A percentile compares a stretch with the other conserved stretches of the same genome.
These are phyloP conservation scores for Catalaphyllia jardinei DNA, from an alignment of 64 coral and sea anemone genomes.

Conservation along the genomic window DNA sequence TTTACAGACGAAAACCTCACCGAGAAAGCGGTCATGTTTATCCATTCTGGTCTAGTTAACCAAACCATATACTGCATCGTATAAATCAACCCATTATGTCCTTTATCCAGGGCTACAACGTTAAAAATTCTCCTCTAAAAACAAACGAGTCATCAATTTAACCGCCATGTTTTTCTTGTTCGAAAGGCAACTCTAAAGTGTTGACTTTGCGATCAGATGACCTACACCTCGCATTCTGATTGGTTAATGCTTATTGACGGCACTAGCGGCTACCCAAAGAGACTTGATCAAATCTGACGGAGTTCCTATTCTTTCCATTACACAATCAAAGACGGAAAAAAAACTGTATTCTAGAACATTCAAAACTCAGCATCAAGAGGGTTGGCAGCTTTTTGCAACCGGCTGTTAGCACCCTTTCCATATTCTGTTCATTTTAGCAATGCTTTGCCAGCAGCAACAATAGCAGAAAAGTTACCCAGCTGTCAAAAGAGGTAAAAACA, in stretches of 20 bases:
- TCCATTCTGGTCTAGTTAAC: slow-evolving; percentile 38
- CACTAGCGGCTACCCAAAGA: not conserved
- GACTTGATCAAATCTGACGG: slow-evolving; percentile 6
- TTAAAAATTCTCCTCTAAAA: slow-evolving; percentile 30
- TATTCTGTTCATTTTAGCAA: slow-evolving; percentile 22
- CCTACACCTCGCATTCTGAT: not conserved
- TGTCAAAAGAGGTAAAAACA: slow-evolving; percentile 6
- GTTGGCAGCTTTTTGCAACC: not conserved
- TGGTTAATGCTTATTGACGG: not conserved
- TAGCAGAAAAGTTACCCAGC: not conserved
- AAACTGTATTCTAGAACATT: not conserved
- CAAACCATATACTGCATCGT: slow-evolving; percentile 31
- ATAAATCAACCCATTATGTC: slow-evolving; percentile 38
- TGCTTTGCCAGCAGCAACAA: not conserved
- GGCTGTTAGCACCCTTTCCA: slow-evolving; percentile 29
- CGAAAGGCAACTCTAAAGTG: not conserved
- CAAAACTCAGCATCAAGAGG: not conserved
- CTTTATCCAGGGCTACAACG: not conserved
- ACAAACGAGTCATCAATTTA: slow-evolving; percentile 23
- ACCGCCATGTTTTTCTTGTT: slow-evolving; percentile 45
- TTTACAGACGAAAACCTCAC: slow-evolving; percentile 21
- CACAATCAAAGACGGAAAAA: not conserved
- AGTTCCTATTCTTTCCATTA: not conserved
- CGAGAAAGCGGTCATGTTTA: slow-evolving; percentile 54
- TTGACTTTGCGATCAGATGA: slow-evolving; percentile 55